phyloP scores from a whole-genome alignment of 2,113 vertebrate genomes.

The Poicephalus gulielmi region DNA sequence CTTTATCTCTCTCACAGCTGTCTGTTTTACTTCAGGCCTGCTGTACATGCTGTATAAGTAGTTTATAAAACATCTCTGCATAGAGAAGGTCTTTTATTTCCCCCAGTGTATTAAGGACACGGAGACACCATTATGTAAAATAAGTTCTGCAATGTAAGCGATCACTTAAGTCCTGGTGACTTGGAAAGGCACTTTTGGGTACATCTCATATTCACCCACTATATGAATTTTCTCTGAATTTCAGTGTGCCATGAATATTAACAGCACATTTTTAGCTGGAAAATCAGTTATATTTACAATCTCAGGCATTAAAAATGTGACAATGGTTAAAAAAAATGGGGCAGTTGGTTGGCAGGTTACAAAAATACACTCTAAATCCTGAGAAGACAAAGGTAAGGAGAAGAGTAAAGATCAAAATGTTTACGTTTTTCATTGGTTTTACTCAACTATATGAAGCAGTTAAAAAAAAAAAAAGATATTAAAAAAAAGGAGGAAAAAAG shows the following conservation, averaged over 20 bases:
- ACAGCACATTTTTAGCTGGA: neutral
- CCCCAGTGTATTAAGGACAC: neutral
- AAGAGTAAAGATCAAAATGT: neutral
- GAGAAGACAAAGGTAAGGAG: neutral
- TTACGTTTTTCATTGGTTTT: neutral
- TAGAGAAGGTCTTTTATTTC: neutral
- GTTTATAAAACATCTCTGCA: neutral
- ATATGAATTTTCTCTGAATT: neutral
- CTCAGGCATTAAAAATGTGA: neutral
- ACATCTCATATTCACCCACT: neutral
- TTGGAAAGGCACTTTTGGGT: neutral
- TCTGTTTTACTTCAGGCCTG: neutral
- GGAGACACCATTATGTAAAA: neutral
- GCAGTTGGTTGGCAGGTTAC: neutral
- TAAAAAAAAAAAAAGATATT: neutral
- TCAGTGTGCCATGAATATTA: neutral
- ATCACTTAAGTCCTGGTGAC: too few species aligned
- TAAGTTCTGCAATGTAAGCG: neutral
- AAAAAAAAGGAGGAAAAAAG: neutral
- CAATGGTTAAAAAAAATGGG: neutral
- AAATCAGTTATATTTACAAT: neutral
- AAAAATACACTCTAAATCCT: neutral
- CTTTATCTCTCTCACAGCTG: rapidly evolving
- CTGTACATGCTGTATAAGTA: rapidly evolving
- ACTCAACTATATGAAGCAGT: neutral